phyloP scores from a whole-genome alignment of 23 tunicate species.

The Trididemnum miniatum region DNA sequence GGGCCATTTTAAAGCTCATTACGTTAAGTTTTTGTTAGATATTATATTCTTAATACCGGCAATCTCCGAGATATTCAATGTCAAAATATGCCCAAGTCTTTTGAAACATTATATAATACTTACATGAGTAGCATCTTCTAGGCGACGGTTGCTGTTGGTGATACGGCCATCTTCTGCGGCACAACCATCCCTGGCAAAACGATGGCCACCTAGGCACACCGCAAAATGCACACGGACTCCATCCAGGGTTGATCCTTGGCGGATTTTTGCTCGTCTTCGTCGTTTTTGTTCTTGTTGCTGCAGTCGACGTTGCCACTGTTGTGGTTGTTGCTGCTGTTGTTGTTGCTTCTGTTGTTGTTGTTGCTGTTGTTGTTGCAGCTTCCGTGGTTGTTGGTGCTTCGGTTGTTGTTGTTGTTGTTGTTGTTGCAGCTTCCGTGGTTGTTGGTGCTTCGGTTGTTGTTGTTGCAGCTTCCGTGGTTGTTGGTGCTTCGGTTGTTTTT shows the following conservation, averaged over 20 bases:
- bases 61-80: no score
- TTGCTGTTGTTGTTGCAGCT: background rate
- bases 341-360: no score
- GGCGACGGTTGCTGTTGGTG: slow-evolving; percentile 46
- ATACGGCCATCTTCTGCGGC: slow-evolving; percentile 63
- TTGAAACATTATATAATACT: background rate
- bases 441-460: no score
- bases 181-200: slow-evolving; percentile 63
- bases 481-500: no score
- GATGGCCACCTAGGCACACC: slow-evolving; percentile 60
- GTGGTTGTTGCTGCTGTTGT: slow-evolving; percentile 23
- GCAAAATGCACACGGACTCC: slow-evolving; percentile 64
- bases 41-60: background rate
- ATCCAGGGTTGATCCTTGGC: slow-evolving; percentile 42
- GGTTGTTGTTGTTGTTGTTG: no score
- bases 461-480: no score
- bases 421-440: no score
- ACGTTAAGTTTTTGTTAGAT: no score
- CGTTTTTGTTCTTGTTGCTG: slow-evolving; percentile 15
- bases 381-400: slow-evolving; percentile 2
- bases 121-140: slow-evolving; percentile 55
- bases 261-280: background rate
- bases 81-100: no score
- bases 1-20: no score
- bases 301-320: background rate